Percentiles rank a stretch among this genome's conserved stretches.
phyloP scores from a whole-genome alignment of 2,888 invertebrate species.

The Stenurella melanura region DNA sequence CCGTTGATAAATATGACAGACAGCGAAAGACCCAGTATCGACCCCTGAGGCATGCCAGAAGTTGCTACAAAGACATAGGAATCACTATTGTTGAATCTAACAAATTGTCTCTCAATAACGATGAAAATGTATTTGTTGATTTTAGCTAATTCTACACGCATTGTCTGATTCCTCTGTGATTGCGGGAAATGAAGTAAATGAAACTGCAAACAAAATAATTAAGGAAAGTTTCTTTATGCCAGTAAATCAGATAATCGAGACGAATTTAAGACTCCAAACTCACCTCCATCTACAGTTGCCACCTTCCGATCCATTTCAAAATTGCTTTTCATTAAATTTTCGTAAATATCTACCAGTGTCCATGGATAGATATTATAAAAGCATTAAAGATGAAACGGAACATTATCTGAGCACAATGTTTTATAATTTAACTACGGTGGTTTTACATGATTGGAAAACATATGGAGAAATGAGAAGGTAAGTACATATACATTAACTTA shows the following conservation, averaged over 20 bases:
- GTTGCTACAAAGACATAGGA: too few species aligned
- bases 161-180: slow-evolving; percentile 66
- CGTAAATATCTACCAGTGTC: slow-evolving; percentile 65
- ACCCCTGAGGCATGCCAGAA: too few species aligned
- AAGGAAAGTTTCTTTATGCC: slow-evolving; percentile 80
- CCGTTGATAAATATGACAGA: too few species aligned
- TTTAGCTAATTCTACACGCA: slow-evolving; percentile 69
- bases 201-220: slow-evolving; percentile 73
- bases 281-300: slow-evolving; percentile 91
- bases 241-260: slow-evolving; percentile 92
- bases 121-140: slow-evolving; percentile 30
- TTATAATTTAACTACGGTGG: slow-evolving; percentile 98
- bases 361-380: slow-evolving; percentile 70
- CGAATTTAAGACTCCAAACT: slow-evolving; percentile 92
- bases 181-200: slow-evolving; percentile 68
- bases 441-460: slow-evolving; percentile 97
- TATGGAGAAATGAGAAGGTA: slow-evolving; percentile 95
- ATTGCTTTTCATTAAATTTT: slow-evolving; percentile 66
- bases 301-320: slow-evolving; percentile 72
- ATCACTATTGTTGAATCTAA: too few species aligned
- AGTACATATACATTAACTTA: not conserved
- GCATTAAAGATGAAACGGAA: slow-evolving; percentile 78
- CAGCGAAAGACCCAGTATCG: too few species aligned
- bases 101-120: too few species aligned
- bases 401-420: slow-evolving; percentile 95